These are phyloP conservation scores for Cebus imitator DNA, from an alignment of 2,113 vertebrate species.

Conservation along the genomic window DNA sequence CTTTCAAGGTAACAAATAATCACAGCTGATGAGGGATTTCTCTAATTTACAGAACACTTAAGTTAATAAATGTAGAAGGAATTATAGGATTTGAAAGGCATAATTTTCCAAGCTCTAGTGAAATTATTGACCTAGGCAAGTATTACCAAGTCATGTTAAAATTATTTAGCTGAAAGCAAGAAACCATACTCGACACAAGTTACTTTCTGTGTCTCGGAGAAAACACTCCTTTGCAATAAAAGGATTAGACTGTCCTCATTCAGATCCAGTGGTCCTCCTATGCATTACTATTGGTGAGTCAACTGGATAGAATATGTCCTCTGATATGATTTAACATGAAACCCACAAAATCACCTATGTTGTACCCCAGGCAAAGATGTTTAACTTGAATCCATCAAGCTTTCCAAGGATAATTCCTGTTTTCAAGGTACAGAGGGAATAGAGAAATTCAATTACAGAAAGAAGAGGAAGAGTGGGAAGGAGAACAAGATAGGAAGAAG, in stretches of 20 bases:
- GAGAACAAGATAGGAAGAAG: background rate
- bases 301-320: background rate
- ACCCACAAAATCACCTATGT: background rate
- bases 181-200: background rate
- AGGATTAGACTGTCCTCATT: background rate
- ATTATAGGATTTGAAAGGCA: background rate
- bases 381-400: background rate
- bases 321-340: background rate
- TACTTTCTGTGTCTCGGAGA: background rate
- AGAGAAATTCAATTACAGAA: background rate
- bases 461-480: background rate
- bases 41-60: background rate
- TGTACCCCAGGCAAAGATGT: background rate
- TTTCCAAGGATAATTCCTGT: background rate
- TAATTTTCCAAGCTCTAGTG: background rate
- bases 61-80: background rate
- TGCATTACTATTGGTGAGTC: background rate
- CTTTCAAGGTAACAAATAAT: background rate
- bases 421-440: background rate
- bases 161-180: background rate
- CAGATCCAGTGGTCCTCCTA: background rate
- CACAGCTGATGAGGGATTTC: background rate
- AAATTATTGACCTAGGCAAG: background rate
- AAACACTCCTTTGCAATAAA: background rate
- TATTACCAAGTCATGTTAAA: background rate